These are phyloP conservation scores for Drosophila setosimentum DNA, from an alignment of 2,888 invertebrate genomes.

Conservation along the genomic window DNA sequence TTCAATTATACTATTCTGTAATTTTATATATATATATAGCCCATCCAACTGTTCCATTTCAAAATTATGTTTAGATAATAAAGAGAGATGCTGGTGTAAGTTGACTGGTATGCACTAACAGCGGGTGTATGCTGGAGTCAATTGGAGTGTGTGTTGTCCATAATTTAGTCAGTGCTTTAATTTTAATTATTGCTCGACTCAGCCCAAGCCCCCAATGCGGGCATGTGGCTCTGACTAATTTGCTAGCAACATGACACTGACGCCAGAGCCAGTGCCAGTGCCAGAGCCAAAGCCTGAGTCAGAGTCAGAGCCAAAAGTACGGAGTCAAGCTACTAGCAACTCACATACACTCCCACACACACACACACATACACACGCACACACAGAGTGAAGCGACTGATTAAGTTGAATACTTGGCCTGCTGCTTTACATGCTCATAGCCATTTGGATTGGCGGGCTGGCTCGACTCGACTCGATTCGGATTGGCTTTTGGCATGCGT, in stretches of 20 bases:
- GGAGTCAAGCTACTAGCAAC: conserved; percentile 24
- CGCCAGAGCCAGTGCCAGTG: conserved; percentile 23
- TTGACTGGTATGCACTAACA: background rate
- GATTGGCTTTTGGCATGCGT: conserved; percentile 66
- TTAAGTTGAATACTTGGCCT: conserved; percentile 73
- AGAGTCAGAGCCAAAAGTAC: background rate
- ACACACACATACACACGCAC: background rate
- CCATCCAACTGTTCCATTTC: background rate
- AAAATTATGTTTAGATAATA: background rate
- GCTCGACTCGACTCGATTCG: conserved; percentile 35
- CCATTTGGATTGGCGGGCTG: conserved; percentile 30
- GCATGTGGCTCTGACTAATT: conserved; percentile 64
- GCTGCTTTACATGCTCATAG: conserved; percentile 48
- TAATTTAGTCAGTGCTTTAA: conserved; percentile 74
- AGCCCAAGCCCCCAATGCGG: conserved; percentile 17
- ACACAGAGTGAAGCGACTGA: conserved; percentile 54
- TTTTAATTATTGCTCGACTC: conserved; percentile 67
- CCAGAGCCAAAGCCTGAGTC: conserved; percentile 11
- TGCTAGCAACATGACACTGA: conserved; percentile 76
- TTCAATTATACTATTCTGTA: background rate
- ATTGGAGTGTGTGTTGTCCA: conserved; percentile 34
- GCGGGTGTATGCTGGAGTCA: background rate
- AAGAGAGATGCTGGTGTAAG: background rate
- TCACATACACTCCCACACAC: conserved; percentile 2
- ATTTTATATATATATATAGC: background rate